These are phyloP conservation scores for Sebastes taczanowskii DNA, from an alignment of 2,797 vertebrate species.

Conservation along the genomic window DNA sequence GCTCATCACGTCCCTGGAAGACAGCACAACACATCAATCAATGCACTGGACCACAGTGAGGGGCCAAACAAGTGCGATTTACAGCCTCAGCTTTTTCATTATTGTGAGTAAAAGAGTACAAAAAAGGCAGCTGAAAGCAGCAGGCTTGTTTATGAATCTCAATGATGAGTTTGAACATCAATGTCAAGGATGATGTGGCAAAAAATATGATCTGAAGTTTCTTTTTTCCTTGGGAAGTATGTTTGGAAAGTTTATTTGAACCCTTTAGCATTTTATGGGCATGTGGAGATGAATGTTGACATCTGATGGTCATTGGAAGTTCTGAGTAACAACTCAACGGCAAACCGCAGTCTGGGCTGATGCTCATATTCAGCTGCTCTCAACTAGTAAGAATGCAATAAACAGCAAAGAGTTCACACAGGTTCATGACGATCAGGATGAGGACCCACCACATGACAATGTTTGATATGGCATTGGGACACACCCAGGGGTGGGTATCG, in stretches of 20 bases:
- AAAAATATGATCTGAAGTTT: background rate
- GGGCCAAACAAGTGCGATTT: conserved; percentile 42
- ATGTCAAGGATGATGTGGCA: background rate
- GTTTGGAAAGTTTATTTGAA: conserved; percentile 13
- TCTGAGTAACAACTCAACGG: conserved; percentile 1
- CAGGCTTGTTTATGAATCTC: conserved; percentile 19
- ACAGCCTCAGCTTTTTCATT: conserved; percentile 60
- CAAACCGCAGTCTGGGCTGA: conserved; percentile 3
- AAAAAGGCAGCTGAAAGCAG: conserved; percentile 5
- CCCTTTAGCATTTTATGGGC: conserved; percentile 1
- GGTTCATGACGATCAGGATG: background rate
- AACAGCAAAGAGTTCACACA: background rate
- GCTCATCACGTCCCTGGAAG: conserved; percentile 95
- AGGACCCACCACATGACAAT: background rate
- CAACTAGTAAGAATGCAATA: background rate
- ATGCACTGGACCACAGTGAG: conserved; percentile 4
- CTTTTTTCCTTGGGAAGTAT: background rate
- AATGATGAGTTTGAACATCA: conserved; percentile 4
- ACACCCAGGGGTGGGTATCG: background rate
- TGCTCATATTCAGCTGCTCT: conserved; percentile 6
- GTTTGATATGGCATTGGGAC: background rate
- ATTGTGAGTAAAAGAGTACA: conserved; percentile 38
- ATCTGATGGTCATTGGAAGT: conserved; percentile 9
- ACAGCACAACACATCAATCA: conserved; percentile 69
- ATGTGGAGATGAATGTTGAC: conserved; percentile 14